phyloP scores from a whole-genome alignment of 2,113 vertebrate genomes.

The Equus quagga region DNA sequence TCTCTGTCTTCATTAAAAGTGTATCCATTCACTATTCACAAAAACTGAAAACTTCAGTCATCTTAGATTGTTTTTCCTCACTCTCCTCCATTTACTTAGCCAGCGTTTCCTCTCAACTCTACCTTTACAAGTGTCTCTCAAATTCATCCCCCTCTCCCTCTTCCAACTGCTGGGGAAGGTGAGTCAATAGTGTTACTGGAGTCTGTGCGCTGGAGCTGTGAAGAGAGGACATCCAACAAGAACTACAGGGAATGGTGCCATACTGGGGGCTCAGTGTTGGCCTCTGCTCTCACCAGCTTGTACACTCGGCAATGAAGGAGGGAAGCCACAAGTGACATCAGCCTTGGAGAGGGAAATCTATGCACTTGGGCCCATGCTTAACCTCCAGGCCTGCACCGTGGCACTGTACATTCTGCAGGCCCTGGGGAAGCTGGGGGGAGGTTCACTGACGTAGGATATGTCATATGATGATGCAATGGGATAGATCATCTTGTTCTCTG shows the following conservation, averaged over 20 bases:
- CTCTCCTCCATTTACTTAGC: not conserved
- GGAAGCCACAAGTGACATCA: not conserved
- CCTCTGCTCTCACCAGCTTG: not conserved
- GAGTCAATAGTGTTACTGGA: not conserved
- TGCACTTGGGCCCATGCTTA: not conserved
- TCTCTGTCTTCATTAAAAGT: not conserved
- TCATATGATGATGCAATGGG: not conserved
- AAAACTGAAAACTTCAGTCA: not conserved
- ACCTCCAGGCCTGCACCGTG: not conserved
- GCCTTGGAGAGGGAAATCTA: not conserved
- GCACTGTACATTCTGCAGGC: not conserved
- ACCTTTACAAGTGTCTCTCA: not conserved
- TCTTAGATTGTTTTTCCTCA: not conserved
- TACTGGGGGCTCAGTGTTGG: not conserved
- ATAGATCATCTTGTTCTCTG: not conserved
- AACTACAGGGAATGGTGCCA: not conserved
- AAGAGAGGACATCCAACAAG: not conserved
- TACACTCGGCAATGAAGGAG: not conserved
- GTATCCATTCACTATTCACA: not conserved
- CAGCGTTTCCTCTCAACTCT: not conserved
- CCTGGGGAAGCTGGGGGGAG: not conserved
- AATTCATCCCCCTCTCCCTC: not conserved
- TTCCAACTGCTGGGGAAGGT: not conserved
- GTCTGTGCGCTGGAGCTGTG: not conserved
- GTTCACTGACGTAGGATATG: not conserved